Base-by-base conservation (phyloP, 2,888 invertebrate genomes). In the Drosophila vallismaia region DNA sequence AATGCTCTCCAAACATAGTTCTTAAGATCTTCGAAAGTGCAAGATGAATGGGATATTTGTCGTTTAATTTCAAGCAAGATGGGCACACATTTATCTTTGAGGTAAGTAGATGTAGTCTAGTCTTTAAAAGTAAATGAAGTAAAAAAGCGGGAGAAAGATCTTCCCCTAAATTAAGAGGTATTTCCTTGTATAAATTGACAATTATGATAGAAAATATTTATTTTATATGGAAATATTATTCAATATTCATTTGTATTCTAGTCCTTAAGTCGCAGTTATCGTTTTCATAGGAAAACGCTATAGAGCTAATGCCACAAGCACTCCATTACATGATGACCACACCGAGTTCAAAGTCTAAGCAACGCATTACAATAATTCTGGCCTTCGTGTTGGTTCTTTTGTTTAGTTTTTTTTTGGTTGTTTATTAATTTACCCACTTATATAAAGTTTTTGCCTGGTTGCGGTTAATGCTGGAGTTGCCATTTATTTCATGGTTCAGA, bases 381-480 rank as follows among this genome's bases (percentile, higher is more conserved):
- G 44, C 31, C 54, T 68, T 71, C 75, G 74, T 77, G 67, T 60
- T 38, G 42, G 51, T 67, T 68, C 71, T 75, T 75, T 73, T 82
- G 67, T 59, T 70, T 44, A 19, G 19, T 19, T 19, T 19, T 19
- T 24, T 53, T 63, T 53, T 55, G 45, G 45, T 33, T 64, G 62
- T 58, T 55, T 71, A 71, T 71, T 64, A 70, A 74, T 71, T 70
- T 70, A 52, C 58, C 59, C 53, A 54, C 45, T 46, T 56, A 55
- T 54, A 60, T 31, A 54, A 51, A 50, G 48, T 68, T 60, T 67
- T 52, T 38, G 49, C 50, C 63, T 51, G 76, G 78, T 56, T 74
- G 72, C 63, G 79, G 84, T 82, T 73, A 12, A 19, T 8, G 51
- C 33, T 33, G 51, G 50, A 44, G 58, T 77, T 70, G 58, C 28